Percentiles rank a stretch among this genome's conserved stretches.
Evolutionary conservation across 2,888 invertebrate species (phyloP).

Genomic region (Trichogramma evanescens): DNA sequence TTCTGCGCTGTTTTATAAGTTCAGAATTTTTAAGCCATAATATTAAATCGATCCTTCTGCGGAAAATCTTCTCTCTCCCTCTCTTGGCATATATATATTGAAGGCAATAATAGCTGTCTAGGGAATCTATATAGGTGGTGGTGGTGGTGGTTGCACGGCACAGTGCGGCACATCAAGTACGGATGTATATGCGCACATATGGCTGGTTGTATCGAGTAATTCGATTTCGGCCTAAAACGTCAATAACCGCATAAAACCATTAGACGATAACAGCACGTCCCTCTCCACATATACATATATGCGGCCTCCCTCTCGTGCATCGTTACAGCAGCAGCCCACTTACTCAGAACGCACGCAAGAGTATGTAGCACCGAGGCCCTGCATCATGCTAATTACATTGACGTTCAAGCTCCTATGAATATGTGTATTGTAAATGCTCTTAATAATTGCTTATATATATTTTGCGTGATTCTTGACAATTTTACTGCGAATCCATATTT

Average conservation of each 20-base stretch:
- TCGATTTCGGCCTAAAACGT: slow-evolving; percentile 45
- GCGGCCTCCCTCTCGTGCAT: neutral
- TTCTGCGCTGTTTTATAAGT: no score
- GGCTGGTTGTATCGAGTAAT: slow-evolving; percentile 43
- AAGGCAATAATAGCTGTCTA: no score
- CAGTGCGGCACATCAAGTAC: neutral
- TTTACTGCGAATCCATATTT: no score
- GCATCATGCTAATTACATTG: neutral
- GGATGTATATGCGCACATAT: neutral
- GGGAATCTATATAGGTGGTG: neutral
- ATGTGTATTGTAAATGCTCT: neutral
- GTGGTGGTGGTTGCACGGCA: neutral
- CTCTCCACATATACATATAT: neutral
- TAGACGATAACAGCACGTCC: slow-evolving; percentile 29
- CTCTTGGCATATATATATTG: no score
- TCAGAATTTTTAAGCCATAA: no score
- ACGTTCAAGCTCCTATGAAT: neutral
- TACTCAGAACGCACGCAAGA: neutral
- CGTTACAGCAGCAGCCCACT: neutral
- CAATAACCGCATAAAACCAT: slow-evolving; percentile 47
- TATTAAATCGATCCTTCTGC: no score
- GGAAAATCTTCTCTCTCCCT: no score
- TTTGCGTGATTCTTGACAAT: neutral
- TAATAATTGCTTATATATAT: neutral
- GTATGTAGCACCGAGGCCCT: neutral